phyloP scores from a whole-genome alignment of 2,888 invertebrate species.

The Tridacna crocea region DNA sequence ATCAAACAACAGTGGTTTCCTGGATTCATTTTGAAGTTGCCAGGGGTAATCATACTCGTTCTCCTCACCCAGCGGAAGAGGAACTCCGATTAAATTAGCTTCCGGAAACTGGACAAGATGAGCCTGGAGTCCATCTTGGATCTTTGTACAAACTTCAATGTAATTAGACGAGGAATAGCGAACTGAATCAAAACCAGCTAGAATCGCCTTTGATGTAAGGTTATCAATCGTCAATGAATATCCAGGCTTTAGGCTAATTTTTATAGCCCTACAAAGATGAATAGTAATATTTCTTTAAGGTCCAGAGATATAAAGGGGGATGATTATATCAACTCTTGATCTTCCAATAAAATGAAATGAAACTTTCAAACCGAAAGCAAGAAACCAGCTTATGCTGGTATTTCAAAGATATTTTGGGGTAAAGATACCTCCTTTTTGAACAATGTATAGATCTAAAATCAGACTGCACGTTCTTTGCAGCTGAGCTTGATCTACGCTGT shows the following conservation, averaged over 20 bases:
- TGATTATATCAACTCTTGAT: too few relatives aligned
- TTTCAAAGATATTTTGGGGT: too few relatives aligned
- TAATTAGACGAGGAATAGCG: conserved; percentile 27
- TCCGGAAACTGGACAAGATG: conserved; percentile 56
- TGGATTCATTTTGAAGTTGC: conserved; percentile 44
- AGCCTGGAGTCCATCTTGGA: conserved; percentile 60
- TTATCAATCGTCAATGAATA: conserved; percentile 19
- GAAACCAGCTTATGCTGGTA: too few relatives aligned
- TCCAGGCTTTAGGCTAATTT: conserved; percentile 26
- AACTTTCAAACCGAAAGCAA: too few relatives aligned
- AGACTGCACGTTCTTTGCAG: too few relatives aligned
- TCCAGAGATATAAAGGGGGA: too few relatives aligned
- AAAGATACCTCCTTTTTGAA: too few relatives aligned
- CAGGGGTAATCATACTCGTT: conserved; percentile 59
- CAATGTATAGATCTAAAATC: too few relatives aligned
- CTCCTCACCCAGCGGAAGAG: conserved; percentile 49
- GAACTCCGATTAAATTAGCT: conserved; percentile 54
- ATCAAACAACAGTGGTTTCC: conserved; percentile 56
- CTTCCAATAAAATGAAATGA: too few relatives aligned
- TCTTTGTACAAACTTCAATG: conserved; percentile 63
- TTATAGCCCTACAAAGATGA: conserved; percentile 43
- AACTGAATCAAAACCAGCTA: conserved; percentile 68
- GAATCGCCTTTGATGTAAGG: conserved; percentile 52
- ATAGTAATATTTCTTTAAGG: too few relatives aligned
- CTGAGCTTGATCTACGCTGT: too few relatives aligned